A percentile compares a stretch with the other conserved stretches of the same genome.
Conservation (phyloP, 2,797 vertebrate genomes). For the Scomberomorus guttatus region DNA sequence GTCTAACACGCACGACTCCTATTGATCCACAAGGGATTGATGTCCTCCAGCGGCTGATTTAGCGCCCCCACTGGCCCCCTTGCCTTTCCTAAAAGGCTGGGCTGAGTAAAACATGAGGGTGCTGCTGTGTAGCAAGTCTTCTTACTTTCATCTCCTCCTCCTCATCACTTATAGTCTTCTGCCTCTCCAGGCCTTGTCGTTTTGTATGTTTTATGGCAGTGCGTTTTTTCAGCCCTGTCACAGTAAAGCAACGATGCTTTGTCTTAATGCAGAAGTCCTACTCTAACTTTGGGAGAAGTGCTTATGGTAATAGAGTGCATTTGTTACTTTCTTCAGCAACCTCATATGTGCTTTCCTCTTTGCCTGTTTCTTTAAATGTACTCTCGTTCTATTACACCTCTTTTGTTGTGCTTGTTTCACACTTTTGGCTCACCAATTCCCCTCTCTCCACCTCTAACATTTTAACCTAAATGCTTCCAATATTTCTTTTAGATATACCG, state of each 20-base stretch:
- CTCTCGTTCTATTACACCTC: neutral
- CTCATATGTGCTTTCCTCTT: neutral
- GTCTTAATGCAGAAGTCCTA: conserved; percentile 20
- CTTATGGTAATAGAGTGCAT: conserved; percentile 22
- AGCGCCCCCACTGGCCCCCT: conserved; percentile 62
- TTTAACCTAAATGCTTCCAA: neutral
- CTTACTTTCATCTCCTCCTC: conserved; percentile 11
- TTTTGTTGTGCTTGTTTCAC: conserved; percentile 17
- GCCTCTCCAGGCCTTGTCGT: conserved; percentile 27
- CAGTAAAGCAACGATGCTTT: conserved; percentile 36
- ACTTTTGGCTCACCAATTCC: neutral
- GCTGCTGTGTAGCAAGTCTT: conserved; percentile 44
- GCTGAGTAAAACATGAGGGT: conserved; percentile 69
- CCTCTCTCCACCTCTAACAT: neutral
- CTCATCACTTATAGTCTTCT: conserved; percentile 24
- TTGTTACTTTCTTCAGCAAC: conserved; percentile 32
- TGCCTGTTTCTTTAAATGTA: neutral
- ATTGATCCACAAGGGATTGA: conserved; percentile 85
- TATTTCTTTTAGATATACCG: neutral
- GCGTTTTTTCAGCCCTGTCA: conserved; percentile 32
- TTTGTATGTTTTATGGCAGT: conserved; percentile 32
- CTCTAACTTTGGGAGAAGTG: conserved; percentile 33
- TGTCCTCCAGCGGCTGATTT: conserved; percentile 81
- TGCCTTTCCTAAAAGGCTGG: conserved; percentile 70
- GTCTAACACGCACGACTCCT: conserved; percentile 67